phyloP scores from a whole-genome alignment of 2,113 vertebrate genomes.

The Coracopsis vasa region DNA sequence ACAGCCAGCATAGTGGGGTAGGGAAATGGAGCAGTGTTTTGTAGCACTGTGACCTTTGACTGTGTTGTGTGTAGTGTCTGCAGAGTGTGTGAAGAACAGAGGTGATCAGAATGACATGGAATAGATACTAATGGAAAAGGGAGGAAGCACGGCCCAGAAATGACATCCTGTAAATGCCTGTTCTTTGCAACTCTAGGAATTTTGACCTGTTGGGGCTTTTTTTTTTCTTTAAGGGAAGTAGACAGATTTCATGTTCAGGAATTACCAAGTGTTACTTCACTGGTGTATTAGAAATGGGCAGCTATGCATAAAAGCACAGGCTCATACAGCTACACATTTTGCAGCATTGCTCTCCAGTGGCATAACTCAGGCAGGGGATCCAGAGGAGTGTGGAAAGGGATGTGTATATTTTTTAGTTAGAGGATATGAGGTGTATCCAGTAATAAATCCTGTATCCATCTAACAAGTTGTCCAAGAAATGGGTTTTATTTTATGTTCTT shows the following conservation, averaged over 20 bases:
- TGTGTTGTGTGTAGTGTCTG: background rate
- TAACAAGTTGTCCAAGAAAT: background rate
- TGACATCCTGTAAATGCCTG: background rate
- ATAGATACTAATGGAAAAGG: background rate
- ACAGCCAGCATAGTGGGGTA: background rate
- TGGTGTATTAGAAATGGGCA: background rate
- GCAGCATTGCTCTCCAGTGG: background rate
- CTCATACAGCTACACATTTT: background rate
- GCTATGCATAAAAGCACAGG: background rate
- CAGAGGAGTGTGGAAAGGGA: background rate
- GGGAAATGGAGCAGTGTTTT: background rate
- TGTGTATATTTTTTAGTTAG: background rate
- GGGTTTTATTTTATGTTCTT: background rate
- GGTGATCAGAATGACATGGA: background rate
- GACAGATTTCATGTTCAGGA: background rate
- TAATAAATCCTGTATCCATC: background rate
- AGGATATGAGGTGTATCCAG: background rate
- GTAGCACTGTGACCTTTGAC: background rate
- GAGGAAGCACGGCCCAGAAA: background rate
- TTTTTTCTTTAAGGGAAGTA: background rate
- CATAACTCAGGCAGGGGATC: background rate
- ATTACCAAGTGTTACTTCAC: background rate
- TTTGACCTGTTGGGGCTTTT: background rate
- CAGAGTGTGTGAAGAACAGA: background rate
- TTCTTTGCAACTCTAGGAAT: background rate